Percentiles rank a stretch among this genome's conserved stretches.
Evolutionary conservation across 1,140 invertebrate genomes (phyloP).

Genomic region (Frieseomelitta varia): DNA sequence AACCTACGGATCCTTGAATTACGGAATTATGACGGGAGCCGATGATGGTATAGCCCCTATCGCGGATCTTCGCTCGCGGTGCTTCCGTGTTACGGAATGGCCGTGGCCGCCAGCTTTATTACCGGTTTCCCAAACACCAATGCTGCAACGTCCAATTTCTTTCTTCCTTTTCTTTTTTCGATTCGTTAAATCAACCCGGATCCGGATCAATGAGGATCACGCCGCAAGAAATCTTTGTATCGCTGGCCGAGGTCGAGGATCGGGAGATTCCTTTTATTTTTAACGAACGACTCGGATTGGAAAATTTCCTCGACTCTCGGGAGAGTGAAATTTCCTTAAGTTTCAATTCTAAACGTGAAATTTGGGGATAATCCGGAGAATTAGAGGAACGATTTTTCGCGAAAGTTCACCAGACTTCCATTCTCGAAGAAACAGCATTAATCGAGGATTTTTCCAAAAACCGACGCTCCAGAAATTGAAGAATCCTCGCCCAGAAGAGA

Average conservation of each 20-base stretch:
- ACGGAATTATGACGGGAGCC: conserved; percentile 59
- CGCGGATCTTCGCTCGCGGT: conserved; percentile 26
- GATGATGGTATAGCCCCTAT: conserved; percentile 20
- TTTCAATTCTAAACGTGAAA: too few species aligned
- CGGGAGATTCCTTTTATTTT: too few species aligned
- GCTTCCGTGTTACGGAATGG: conserved; percentile 43
- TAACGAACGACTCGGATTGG: too few species aligned
- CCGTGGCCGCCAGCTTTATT: neutral
- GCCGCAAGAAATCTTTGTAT: neutral
- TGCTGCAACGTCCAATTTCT: neutral
- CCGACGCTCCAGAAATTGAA: neutral
- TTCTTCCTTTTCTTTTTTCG: neutral
- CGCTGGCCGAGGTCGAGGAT: neutral
- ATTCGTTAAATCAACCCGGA: neutral
- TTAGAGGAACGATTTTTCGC: too few species aligned
- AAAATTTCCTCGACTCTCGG: too few species aligned
- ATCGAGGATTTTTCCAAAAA: neutral
- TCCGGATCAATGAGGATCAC: neutral
- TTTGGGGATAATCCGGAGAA: too few species aligned
- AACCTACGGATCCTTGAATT: conserved; percentile 62
- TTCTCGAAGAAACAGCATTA: too few species aligned
- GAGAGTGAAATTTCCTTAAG: too few species aligned
- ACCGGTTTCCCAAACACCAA: neutral
- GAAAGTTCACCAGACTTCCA: too few species aligned
- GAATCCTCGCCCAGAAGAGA: neutral